These are phyloP conservation scores for Habrosyne pyritoides DNA, from an alignment of 2,888 invertebrate genomes.

Conservation along the genomic window DNA sequence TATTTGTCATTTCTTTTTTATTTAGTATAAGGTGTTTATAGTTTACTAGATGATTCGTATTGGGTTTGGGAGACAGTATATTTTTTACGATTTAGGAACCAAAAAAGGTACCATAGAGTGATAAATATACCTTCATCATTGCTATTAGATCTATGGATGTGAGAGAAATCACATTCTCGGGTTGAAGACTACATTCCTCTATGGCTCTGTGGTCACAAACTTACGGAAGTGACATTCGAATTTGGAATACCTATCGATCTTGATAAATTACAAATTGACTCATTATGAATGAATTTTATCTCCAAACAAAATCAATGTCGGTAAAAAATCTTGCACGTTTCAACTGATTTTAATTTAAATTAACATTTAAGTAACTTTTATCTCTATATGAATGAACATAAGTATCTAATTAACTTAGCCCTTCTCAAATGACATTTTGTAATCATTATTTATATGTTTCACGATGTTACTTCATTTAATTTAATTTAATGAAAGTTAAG, in stretches of 20 bases:
- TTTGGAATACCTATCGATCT: background rate
- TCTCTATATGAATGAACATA: background rate
- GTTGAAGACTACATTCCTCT: too few relatives aligned
- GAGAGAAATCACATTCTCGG: too few relatives aligned
- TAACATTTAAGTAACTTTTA: background rate
- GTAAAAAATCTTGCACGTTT: background rate
- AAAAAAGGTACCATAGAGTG: too few relatives aligned
- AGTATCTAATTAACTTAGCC: background rate
- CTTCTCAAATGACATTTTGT: background rate
- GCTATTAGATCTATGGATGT: too few relatives aligned
- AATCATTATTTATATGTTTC: background rate
- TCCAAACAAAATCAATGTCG: background rate
- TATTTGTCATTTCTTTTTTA: background rate
- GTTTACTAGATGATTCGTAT: too few relatives aligned
- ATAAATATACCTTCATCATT: too few relatives aligned
- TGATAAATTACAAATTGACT: background rate
- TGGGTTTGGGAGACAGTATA: too few relatives aligned
- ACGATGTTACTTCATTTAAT: background rate
- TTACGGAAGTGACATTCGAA: background rate
- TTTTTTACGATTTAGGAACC: too few relatives aligned
- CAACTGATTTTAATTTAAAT: background rate
- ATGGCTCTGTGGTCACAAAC: background rate
- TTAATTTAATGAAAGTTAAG: background rate
- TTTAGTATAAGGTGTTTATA: background rate
- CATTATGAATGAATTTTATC: background rate